Evolutionary conservation across 2,113 vertebrate species (phyloP), one percentile per base, ranked within the genome.

Genomic region (Murina feae): DNA sequence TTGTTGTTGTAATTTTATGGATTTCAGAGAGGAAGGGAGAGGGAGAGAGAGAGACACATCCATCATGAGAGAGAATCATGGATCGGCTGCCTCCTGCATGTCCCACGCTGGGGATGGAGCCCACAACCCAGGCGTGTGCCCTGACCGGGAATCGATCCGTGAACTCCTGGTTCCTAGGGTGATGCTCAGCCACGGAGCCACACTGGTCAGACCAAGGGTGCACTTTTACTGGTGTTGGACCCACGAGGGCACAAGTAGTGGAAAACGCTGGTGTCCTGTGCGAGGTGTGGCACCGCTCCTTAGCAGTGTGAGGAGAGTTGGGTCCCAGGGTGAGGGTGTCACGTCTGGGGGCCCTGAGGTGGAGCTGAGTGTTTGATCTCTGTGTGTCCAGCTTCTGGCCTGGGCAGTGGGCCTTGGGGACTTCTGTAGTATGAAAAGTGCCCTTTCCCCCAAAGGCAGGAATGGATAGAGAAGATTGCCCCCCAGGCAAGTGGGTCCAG

Each of bases 231-330:
- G 84, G 17, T 37, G 49, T 83, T 78, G 63, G 69, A 25, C 51
- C 55, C 37, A 51, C 39, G 39, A 74, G 53, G 21, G 47, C 63
- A 37, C 32, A n/a, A n/a, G 14, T 2, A 9, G 32, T 17, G 6
- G 65, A 32, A 16, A 23, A 4, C 60, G 68, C 14, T 44, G n/a
- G 25, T 37, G 32, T 81, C n/a, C 25, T 8, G 0, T 18, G 47
- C 76, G 37, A 80, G 39, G 3, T 2, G 13, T 71, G 69, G 80
- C 3, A 32, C 21, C 23, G 1, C 25, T 21, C 25, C 81, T 30
- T 30, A 76, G 63, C 14, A 0, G 55, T 1, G 14, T 44, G 6
- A 2, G 1, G 12, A 9, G 14, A 2, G 39, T 9, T 8, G 58
- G 75, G 20, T 4, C 53, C 35, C 9, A 12, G 86, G n/a, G 32